phyloP scores from a whole-genome alignment of 2,113 vertebrate genomes.

The Xyrauchen texanus region DNA sequence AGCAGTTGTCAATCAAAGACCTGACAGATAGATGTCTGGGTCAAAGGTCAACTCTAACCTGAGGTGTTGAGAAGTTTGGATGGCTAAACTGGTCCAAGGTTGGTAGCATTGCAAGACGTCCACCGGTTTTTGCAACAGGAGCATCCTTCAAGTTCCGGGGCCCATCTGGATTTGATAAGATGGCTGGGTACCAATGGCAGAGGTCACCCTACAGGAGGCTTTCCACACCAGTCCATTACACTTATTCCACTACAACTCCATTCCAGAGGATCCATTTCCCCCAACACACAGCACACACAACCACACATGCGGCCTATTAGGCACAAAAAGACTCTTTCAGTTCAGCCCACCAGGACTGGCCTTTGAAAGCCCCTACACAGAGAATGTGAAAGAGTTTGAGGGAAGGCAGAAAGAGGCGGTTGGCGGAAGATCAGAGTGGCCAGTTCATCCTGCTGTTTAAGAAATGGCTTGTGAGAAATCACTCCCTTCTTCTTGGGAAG shows the following conservation, averaged over 20 bases:
- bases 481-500: constrained; percentile 10
- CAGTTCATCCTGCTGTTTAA: constrained; percentile 11
- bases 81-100: not conserved
- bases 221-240: constrained; percentile 61
- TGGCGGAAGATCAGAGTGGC: constrained; percentile 55
- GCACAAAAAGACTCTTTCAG: constrained; percentile 67
- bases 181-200: constrained; percentile 66
- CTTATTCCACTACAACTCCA: constrained; percentile 57
- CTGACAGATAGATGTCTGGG: constrained; percentile 51
- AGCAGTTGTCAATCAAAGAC: constrained; percentile 64
- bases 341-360: constrained; percentile 33
- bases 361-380: constrained; percentile 48
- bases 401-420: not conserved
- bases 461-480: constrained; percentile 39
- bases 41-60: constrained; percentile 67
- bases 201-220: constrained; percentile 73
- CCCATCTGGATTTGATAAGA: constrained; percentile 80
- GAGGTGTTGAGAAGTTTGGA: constrained; percentile 55
- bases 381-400: constrained; percentile 23
- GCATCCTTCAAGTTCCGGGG: not conserved
- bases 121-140: too few species aligned
- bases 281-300: constrained; percentile 18
- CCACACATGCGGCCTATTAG: constrained; percentile 55
- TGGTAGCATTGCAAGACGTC: not conserved
- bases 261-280: constrained; percentile 37